These are phyloP conservation scores for Ephestia elutella DNA, from an alignment of 1,140 invertebrate species.

Conservation along the genomic window DNA sequence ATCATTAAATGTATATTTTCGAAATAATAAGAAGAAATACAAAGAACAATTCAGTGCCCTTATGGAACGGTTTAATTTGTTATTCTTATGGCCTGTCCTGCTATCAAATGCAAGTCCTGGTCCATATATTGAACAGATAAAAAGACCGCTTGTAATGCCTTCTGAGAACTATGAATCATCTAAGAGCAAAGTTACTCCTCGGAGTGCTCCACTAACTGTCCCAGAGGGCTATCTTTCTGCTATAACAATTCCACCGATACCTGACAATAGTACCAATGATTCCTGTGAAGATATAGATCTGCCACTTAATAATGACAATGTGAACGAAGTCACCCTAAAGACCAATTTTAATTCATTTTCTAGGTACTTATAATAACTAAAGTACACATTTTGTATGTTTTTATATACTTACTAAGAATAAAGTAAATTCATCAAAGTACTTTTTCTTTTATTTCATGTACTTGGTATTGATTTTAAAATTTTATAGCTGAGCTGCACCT, in stretches of 20 bases:
- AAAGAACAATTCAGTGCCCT: conserved; percentile 33
- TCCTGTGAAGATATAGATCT: conserved; percentile 17
- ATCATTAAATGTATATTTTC: conserved; percentile 25
- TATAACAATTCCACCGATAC: not conserved
- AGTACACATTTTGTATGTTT: no score
- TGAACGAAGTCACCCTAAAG: conserved; percentile 16
- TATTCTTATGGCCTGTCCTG: conserved; percentile 60
- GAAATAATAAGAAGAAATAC: conserved; percentile 32
- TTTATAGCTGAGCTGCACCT: no score
- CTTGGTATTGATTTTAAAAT: no score
- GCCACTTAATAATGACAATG: conserved; percentile 7
- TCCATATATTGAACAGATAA: conserved; percentile 7
- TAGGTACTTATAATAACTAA: no score
- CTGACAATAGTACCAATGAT: not conserved
- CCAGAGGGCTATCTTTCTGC: not conserved
- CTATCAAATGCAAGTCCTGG: conserved; percentile 42
- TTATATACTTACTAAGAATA: no score
- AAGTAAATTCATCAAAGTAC: no score
- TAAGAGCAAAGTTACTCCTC: not conserved
- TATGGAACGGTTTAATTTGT: conserved; percentile 46
- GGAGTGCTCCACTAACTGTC: not conserved
- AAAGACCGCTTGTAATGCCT: not conserved
- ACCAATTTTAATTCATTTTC: not conserved
- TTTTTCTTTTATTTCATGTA: no score
- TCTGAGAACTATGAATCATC: not conserved